Percentiles rank a stretch among this genome's conserved stretches.
These are phyloP conservation scores for Palythoa grandiflora DNA, from an alignment of 92 coral and sea anemone species.

Conservation along the genomic window DNA sequence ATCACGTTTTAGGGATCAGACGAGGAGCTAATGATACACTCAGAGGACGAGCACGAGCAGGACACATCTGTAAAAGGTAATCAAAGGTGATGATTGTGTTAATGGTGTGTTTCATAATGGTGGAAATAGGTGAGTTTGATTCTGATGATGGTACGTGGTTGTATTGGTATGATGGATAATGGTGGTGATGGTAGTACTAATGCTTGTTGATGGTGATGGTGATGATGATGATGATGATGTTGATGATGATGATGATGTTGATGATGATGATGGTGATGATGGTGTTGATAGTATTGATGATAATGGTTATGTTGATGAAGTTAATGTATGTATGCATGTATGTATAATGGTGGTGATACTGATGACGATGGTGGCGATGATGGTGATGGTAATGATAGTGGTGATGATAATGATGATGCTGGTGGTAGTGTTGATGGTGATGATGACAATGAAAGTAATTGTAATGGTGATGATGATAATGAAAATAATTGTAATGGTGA, in stretches of 20 bases:
- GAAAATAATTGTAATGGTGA: too few species aligned
- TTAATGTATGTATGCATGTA: background rate
- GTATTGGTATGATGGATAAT: background rate
- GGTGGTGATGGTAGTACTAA: background rate
- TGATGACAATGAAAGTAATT: too few species aligned
- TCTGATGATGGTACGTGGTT: background rate
- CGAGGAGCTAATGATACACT: slow-evolving; percentile 90
- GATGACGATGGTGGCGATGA: background rate
- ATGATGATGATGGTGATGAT: too few species aligned
- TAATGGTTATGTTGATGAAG: too few species aligned
- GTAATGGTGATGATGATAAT: too few species aligned
- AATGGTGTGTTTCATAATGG: background rate
- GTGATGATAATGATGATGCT: background rate
- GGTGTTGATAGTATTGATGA: too few species aligned
- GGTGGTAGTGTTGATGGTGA: too few species aligned
- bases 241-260: background rate
- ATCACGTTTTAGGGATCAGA: slow-evolving; percentile 77
- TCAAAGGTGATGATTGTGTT: background rate
- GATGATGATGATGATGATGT: background rate
- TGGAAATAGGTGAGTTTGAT: background rate
- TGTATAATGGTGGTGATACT: background rate
- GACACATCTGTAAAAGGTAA: slow-evolving; percentile 68
- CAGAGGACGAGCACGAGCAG: slow-evolving; percentile 89
- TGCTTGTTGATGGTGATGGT: background rate
- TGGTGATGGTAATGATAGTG: too few species aligned